These are phyloP conservation scores for Hafferia zeledoni DNA, from an alignment of 2,797 vertebrate genomes.

Conservation along the genomic window DNA sequence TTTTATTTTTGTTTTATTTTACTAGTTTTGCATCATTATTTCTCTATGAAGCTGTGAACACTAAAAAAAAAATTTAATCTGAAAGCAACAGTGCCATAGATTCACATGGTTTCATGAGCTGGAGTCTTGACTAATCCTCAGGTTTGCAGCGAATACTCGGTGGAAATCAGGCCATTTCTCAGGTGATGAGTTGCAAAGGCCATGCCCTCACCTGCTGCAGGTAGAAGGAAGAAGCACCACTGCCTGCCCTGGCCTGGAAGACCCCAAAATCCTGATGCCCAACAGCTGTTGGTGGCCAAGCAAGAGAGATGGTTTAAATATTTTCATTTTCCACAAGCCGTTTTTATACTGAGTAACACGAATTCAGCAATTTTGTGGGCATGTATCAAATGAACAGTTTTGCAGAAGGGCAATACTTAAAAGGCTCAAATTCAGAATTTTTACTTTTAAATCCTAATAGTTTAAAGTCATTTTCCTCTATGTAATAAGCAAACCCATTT, in stretches of 20 bases:
- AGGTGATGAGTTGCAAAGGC: background rate
- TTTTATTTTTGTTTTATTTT: background rate
- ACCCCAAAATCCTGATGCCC: background rate
- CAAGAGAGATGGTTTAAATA: rapidly evolving
- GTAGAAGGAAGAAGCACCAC: background rate
- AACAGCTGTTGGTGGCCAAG: background rate
- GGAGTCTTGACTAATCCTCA: background rate
- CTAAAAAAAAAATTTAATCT: background rate
- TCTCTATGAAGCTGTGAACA: background rate
- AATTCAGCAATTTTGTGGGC: background rate
- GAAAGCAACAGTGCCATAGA: background rate
- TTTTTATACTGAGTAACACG: background rate
- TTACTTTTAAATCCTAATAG: background rate
- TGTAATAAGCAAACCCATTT: rapidly evolving
- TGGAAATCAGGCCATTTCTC: background rate
- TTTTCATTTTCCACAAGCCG: background rate
- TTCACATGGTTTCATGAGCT: background rate
- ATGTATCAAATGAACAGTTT: background rate
- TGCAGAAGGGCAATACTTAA: background rate
- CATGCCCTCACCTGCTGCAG: background rate
- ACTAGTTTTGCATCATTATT: background rate
- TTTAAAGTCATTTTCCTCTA: background rate
- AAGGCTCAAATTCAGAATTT: background rate
- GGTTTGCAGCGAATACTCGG: background rate
- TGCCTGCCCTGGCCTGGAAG: background rate